Evolutionary conservation across 2,888 invertebrate genomes (phyloP).

Genomic region (Halictus quadricinctus): DNA sequence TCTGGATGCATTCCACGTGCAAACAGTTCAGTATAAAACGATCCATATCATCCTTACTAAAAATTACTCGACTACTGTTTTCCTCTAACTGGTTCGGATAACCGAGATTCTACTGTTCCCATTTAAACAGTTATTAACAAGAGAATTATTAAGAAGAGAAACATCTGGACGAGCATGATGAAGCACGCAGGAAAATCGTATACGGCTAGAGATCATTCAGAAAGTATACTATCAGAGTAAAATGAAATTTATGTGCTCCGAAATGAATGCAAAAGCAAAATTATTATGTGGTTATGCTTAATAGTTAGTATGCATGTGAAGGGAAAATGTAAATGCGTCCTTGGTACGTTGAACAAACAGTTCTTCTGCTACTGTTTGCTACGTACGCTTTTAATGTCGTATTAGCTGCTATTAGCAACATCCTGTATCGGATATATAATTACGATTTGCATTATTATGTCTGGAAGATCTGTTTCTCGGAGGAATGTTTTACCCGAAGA

Average conservation of each 20-base stretch:
- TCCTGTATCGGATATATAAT: background rate
- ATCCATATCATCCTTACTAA: no score
- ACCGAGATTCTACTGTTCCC: no score
- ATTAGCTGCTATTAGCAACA: constrained; percentile 1
- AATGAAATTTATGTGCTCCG: background rate
- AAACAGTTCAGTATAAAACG: no score
- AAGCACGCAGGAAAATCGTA: background rate
- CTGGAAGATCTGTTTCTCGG: background rate
- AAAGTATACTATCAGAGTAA: background rate
- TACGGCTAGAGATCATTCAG: background rate
- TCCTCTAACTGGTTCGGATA: no score
- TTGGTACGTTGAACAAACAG: background rate
- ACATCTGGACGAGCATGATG: background rate
- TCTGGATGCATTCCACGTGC: no score
- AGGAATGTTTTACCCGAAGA: background rate
- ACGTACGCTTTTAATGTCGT: background rate
- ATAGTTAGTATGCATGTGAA: background rate
- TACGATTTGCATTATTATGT: background rate
- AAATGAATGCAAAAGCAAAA: background rate
- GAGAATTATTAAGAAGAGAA: no score
- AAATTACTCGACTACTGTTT: no score
- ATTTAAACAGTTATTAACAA: no score
- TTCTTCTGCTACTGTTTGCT: background rate
- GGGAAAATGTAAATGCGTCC: background rate
- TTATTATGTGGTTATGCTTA: background rate